Evolutionary conservation across 2,113 vertebrate species (phyloP).

Genomic region (Nematolebias whitei): DNA sequence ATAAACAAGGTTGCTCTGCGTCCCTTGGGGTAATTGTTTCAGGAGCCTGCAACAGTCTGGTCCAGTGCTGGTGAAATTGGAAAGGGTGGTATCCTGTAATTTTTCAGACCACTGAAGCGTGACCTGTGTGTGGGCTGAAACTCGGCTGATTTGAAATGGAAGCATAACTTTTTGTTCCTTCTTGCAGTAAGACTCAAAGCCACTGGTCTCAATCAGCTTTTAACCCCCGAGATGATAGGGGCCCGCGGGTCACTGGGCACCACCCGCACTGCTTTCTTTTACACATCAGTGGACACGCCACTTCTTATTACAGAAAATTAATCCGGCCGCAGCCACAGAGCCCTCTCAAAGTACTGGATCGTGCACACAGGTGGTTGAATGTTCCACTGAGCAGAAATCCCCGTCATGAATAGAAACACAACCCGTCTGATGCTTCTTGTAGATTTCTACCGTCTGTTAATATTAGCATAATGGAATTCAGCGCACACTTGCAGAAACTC

Average conservation of each 20-base stretch:
- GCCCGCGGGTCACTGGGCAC: conserved; percentile 50
- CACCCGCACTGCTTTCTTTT: conserved; percentile 40
- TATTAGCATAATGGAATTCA: conserved; percentile 70
- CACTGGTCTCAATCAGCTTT: conserved; percentile 61
- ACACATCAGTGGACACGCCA: conserved; percentile 45
- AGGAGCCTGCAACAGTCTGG: conserved; percentile 64
- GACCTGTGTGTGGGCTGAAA: conserved; percentile 61
- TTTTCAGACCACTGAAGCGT: conserved; percentile 76
- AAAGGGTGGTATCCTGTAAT: conserved; percentile 75
- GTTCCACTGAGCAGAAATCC: conserved; percentile 40
- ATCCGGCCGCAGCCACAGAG: conserved; percentile 7
- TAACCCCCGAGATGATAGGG: conserved; percentile 42
- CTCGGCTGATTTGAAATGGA: conserved; percentile 69
- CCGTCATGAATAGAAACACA: conserved; percentile 44
- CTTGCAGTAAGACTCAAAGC: conserved; percentile 58
- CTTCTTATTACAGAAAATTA: conserved; percentile 39
- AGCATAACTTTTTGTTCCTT: conserved; percentile 68
- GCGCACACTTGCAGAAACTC: conserved; percentile 63
- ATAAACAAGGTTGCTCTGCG: conserved; percentile 73
- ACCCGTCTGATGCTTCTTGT: conserved; percentile 38
- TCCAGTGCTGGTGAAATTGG: conserved; percentile 70
- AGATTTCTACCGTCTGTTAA: conserved; percentile 52
- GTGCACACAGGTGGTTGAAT: conserved; percentile 60
- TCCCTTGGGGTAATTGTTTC: conserved; percentile 76
- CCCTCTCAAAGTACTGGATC: conserved; percentile 23